Evolutionary conservation across 2,888 invertebrate genomes (phyloP), one percentile per base, ranked within the genome.

Genomic region (Amblyjoppa proteus): DNA sequence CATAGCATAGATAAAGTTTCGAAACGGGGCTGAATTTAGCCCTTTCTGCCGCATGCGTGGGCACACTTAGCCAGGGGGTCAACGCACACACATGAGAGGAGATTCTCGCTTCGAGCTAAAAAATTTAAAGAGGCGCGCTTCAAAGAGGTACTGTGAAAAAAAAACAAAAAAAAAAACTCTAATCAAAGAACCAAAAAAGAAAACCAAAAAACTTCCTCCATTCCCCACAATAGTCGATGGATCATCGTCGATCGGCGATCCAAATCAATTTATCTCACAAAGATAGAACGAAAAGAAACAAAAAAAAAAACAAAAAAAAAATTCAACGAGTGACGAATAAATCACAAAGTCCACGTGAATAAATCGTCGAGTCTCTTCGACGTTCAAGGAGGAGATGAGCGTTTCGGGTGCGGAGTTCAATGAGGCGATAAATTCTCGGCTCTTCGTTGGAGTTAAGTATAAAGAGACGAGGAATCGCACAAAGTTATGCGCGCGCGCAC

Each of bases 341-440:
- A 64, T 64, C 34, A 16, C 66, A 53, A 51, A 53, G 66, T 66
- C 64, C 34, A 77, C 76, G 34, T 41, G 28, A 25, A 77, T 68
- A 68, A 77, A 77, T 77, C 76, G 51, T 25, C 53, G 38, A 3
- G 51, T 3, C 13, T 79, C 64, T 79, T 51, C 64, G 6, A 11
- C 3, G 31, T n/a, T 34, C 61, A 13, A 38, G 20, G 64, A 28
- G 66, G 25, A 61, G 73, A 81, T 66, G 80, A 81, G 73, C 66
- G 34, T 81, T 81, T 81, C 41, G 73, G 80, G 77, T 78, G 77
- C 20, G 56, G 9, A 49, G 56, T 75, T 79, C 79, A 79, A 83
- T 83, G 79, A 70, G 61, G 74, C 45, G 74, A 83, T 83, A 83
- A 83, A 83, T 83, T 83, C 83, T 74, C 28, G 13, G 16, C 34